phyloP scores from a whole-genome alignment of 1,140 invertebrate species.

The Scaptomyza pallida region DNA sequence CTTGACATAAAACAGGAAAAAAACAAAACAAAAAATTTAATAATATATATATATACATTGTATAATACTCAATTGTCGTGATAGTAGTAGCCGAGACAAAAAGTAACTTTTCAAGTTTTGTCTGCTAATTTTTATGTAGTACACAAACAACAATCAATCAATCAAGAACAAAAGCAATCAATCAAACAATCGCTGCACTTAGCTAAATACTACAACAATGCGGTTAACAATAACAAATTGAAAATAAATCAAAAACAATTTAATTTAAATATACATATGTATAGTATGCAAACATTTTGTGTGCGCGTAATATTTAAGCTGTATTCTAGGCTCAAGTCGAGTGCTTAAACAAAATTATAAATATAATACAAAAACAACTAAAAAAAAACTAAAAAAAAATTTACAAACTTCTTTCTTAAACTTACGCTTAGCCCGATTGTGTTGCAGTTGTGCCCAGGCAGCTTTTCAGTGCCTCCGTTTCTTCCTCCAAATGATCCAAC shows the following conservation, averaged over 20 bases:
- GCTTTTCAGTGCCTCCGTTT: constrained; percentile 84
- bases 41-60: constrained; percentile 55
- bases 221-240: constrained; percentile 6
- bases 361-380: constrained; percentile 45
- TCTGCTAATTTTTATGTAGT: constrained; percentile 67
- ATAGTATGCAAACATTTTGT: constrained; percentile 47
- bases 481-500: constrained; percentile 91
- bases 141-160: constrained; percentile 33
- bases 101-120: constrained; percentile 54
- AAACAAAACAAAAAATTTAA: constrained; percentile 20
- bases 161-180: constrained; percentile 1
- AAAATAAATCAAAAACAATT: constrained; percentile 34
- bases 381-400: constrained; percentile 33
- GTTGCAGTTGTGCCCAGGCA: constrained; percentile 29
- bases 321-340: constrained; percentile 57
- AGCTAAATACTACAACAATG: constrained; percentile 15
- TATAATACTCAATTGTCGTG: constrained; percentile 81
- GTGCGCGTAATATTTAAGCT: constrained; percentile 63
- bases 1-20: constrained; percentile 17
- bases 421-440: not conserved
- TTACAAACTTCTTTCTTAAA: not conserved
- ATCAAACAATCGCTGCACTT: constrained; percentile 9
- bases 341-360: constrained; percentile 56
- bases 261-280: constrained; percentile 64
- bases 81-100: constrained; percentile 77